Percentiles rank a stretch among this genome's conserved stretches.
Conservation (phyloP, 2,888 invertebrate genomes). For the Eumacrocentrus americanus region DNA sequence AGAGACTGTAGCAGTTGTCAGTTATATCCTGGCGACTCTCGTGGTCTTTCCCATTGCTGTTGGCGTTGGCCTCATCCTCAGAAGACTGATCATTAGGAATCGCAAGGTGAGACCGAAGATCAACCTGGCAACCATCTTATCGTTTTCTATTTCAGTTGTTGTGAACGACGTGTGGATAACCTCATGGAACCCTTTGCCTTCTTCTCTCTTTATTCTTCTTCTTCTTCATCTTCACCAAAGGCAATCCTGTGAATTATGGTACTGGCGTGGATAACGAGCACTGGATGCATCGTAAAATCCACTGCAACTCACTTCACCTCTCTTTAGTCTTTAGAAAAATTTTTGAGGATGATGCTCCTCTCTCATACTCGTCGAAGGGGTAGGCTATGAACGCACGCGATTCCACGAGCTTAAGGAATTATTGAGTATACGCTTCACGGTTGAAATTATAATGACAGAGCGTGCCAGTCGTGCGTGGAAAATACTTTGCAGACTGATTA, state of each 20-base stretch:
- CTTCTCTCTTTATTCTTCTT: not conserved
- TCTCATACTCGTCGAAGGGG: no score
- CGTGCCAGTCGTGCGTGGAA: not conserved
- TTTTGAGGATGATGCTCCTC: no score
- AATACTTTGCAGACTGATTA: conserved; percentile 19
- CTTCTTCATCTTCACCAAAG: not conserved
- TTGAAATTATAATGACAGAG: conserved; percentile 36
- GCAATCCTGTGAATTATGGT: conserved; percentile 18
- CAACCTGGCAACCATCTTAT: not conserved
- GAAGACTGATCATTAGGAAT: conserved; percentile 61
- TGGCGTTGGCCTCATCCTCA: conserved; percentile 59
- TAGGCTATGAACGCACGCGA: no score
- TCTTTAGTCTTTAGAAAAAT: not conserved
- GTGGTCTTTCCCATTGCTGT: conserved; percentile 61
- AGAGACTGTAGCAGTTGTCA: conserved; percentile 59
- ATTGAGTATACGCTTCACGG: conserved; percentile 32
- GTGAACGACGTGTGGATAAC: conserved; percentile 1
- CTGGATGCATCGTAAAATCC: conserved; percentile 16
- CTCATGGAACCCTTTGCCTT: not conserved
- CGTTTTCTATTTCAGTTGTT: not conserved
- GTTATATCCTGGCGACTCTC: conserved; percentile 61
- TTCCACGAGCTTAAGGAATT: no score
- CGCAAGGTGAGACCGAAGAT: conserved; percentile 54
- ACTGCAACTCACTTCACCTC: not conserved
- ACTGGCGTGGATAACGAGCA: conserved; percentile 26